A percentile compares a stretch with the other conserved stretches of the same genome.
These are phyloP conservation scores for Ischnura elegans DNA, from an alignment of 2,888 invertebrate species.

Conservation along the genomic window DNA sequence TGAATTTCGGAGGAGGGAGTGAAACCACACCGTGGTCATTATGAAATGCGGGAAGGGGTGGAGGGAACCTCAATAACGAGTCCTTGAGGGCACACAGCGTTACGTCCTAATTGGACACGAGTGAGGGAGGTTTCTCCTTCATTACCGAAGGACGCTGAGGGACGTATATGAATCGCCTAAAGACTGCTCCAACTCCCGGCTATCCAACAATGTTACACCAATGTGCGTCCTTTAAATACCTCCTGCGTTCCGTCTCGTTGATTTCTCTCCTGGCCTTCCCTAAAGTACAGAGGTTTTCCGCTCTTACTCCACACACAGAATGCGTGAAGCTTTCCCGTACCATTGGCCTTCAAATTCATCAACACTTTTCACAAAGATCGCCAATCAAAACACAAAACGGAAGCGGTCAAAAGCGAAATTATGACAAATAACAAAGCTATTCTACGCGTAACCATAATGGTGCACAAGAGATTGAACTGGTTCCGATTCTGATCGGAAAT, in stretches of 20 bases:
- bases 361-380: background rate
- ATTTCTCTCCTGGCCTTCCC: background rate
- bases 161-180: background rate
- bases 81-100: conserved; percentile 9
- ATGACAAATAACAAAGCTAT: background rate
- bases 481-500: too few relatives aligned
- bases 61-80: background rate
- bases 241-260: background rate
- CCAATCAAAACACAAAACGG: background rate
- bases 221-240: background rate
- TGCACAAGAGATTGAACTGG: too few relatives aligned
- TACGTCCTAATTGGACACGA: background rate
- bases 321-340: background rate
- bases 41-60: background rate
- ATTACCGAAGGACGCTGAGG: background rate
- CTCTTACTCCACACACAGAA: background rate
- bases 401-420: background rate
- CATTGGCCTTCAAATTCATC: background rate
- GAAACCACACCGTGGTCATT: background rate
- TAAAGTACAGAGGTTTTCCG: background rate
- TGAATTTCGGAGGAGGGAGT: conserved; percentile 2
- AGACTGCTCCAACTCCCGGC: background rate
- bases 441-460: too few relatives aligned
- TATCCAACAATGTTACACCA: background rate
- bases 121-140: background rate